Evolutionary conservation across 1,140 invertebrate genomes (phyloP).

Genomic region (Caenorhabditis latens): DNA sequence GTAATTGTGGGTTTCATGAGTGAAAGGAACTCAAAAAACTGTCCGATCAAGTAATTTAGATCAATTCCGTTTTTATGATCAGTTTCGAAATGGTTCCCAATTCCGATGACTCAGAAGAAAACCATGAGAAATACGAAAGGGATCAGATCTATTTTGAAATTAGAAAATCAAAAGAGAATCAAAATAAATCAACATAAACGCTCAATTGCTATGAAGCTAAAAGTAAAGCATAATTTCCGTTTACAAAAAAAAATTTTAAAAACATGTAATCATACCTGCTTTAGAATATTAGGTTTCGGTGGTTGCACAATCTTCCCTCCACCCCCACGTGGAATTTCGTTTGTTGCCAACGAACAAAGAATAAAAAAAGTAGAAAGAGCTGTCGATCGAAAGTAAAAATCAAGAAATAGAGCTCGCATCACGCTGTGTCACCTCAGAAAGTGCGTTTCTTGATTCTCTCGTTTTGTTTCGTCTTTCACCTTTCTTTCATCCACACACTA

Average conservation of each 20-base stretch:
- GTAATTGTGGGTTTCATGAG: not conserved
- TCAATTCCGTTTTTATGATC: too few species aligned
- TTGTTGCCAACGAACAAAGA: constrained; percentile 11
- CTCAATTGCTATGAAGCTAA: too few species aligned
- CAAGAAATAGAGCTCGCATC: constrained; percentile 17
- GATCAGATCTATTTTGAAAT: too few species aligned
- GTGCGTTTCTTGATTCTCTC: constrained; percentile 42
- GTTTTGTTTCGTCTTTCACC: not conserved
- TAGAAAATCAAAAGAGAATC: too few species aligned
- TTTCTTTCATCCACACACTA: constrained; percentile 47
- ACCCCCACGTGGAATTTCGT: constrained; percentile 7
- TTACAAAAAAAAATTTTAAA: not conserved
- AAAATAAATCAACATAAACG: too few species aligned
- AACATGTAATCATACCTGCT: not conserved
- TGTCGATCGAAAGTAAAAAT: not conserved
- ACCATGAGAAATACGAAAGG: too few species aligned
- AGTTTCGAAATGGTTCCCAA: too few species aligned
- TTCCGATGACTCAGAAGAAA: too few species aligned
- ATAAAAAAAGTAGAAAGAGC: constrained; percentile 17
- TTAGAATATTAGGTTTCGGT: constrained; percentile 33
- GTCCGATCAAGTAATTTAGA: too few species aligned
- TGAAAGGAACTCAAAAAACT: not conserved
- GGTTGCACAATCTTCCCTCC: constrained; percentile 31
- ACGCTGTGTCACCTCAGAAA: constrained; percentile 50
- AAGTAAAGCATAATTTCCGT: not conserved